Evolutionary conservation across 2,888 invertebrate genomes (phyloP), one percentile per base, ranked within the genome.

Genomic region (Phortica magna): DNA sequence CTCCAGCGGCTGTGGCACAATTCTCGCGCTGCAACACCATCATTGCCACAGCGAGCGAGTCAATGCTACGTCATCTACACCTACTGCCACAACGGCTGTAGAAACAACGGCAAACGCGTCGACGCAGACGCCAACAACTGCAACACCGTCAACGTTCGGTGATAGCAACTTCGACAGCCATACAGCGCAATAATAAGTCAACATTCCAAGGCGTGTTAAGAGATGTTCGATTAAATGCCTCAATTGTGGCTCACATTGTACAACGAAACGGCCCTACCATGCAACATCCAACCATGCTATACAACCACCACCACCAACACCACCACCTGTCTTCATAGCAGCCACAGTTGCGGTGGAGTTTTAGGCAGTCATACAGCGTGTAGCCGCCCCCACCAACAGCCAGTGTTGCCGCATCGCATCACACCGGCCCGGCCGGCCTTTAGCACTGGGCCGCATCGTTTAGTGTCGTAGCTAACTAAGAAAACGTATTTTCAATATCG

Each of bases 211-310:
- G 91, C 91, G 91, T 91, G 91, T 91, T 89, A 91, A 90, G 87
- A 91, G 91, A 91, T 91, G 91, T 90, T 90, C 91, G 91, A 91
- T 91, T 91, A 91, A 91, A 91, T 91, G 90, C 91, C 91, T 89
- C 89, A 87, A 89, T 89, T 89, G 87, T 87, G 84, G 83, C 84
- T 86, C 87, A 84, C 84, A 86, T 88, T 86, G 86, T 88, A 86
- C 86, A 9, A 86, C 85, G 84, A 84, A 77, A 82, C 79, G 61
- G 77, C 77, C 76, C 17, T 64, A 70, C 12, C 53, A 22, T 43
- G 55, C 14, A 55, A n/a, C 12, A 55, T 10, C 17, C 31, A n/a
- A n/a, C n/a, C n/a, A n/a, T n/a, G 48, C 43, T 39, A 19, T 10
- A 70, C 70, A 74, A 73, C 77, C 72, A 77, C 74, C 75, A 76